Evolutionary conservation across 2,888 invertebrate genomes (phyloP), one percentile per base, ranked within the genome.

Genomic region (Orchesellides sinensis): DNA sequence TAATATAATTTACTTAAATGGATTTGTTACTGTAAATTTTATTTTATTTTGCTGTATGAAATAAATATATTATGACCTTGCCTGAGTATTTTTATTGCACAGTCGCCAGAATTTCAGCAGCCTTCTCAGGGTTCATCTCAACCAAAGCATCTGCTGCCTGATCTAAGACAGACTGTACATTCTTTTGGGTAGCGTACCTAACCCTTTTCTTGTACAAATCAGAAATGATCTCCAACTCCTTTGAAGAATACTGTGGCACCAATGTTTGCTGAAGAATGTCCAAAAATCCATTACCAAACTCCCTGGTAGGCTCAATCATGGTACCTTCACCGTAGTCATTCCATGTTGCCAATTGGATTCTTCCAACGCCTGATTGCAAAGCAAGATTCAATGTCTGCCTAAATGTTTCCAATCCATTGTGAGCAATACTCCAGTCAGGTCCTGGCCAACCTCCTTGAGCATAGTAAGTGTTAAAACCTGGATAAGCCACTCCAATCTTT

Each of bases 251-350:
- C 17, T 49, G 61, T 8, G 85, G 80, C 0, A 78, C 69, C 10
- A 80, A 29, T 10, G 29, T 78, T 6, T 80, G 29, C n/a, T 86
- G 86, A 0, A 87, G 35, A 52, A 84, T 77, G 29, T 80, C 85
- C 21, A 87, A 77, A 70, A 84, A 87, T 19, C 73, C 80, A 69
- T 82, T 84, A 61, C 87, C 87, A 77, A 86, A 87, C 66, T 87
- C 86, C 27, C 85, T 49, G 0, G 86, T 86, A 8, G 87, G 87
- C 35, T 87, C 87, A 25, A 87, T 63, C 74, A 83, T 84, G 0
- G 87, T 87, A 0, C 85, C 87, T 66, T 87, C 86, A n/a, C 87
- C 87, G 32, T 83, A 85, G 47, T 87, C 87, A 49, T 87, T 87
- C 87, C 87, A 87, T 0, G 87, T 87, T 2, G 77, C 81, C 1